These are phyloP conservation scores for Cricetomys ansorgei DNA, from an alignment of 2,113 vertebrate species.

Conservation along the genomic window DNA sequence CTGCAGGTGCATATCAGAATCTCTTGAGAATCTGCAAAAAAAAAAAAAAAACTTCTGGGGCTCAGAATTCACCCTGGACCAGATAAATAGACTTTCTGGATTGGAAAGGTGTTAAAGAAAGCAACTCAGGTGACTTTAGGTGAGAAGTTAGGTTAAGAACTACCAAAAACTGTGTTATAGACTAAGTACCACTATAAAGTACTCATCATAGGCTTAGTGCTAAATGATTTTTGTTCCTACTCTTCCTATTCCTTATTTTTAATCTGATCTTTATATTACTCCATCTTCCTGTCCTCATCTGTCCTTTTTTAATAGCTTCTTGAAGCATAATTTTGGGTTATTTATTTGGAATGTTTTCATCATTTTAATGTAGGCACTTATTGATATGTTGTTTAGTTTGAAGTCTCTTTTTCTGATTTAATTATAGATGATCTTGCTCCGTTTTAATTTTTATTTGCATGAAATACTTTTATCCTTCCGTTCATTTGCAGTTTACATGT, in stretches of 20 bases:
- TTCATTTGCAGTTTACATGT: background rate
- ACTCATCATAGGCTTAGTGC: background rate
- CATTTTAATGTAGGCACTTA: background rate
- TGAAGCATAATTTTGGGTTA: background rate
- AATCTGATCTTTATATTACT: background rate
- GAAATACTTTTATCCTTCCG: background rate
- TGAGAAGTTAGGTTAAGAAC: background rate
- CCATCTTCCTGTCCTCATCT: background rate
- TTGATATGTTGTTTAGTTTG: background rate
- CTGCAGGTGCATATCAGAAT: background rate
- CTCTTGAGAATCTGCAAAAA: constrained; percentile 1
- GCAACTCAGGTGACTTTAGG: background rate
- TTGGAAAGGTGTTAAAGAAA: background rate
- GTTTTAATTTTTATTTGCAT: background rate
- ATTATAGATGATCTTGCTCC: background rate
- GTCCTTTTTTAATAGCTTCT: background rate
- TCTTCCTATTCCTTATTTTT: background rate
- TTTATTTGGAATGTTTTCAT: background rate
- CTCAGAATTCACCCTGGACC: background rate
- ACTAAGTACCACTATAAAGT: background rate
- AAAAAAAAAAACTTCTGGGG: background rate
- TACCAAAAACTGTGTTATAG: background rate
- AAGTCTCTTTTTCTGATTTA: background rate
- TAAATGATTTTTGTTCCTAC: background rate
- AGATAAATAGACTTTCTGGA: background rate